Conservation (phyloP, 1,140 invertebrate genomes). For the Pristionchus pacificus region DNA sequence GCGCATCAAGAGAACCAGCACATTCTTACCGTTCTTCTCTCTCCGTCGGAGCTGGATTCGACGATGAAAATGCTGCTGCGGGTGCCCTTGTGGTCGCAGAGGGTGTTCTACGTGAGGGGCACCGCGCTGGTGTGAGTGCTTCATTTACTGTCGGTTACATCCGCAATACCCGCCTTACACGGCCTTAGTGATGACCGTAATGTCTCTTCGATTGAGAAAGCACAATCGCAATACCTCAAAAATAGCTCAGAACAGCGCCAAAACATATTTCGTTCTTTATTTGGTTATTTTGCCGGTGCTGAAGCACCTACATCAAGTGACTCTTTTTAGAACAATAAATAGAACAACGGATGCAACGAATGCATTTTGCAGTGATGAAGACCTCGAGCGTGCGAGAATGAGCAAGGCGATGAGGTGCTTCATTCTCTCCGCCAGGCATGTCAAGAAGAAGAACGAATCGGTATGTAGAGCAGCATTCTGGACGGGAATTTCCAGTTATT, state of each 20-base stretch:
- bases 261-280: no score
- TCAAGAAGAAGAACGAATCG: conserved; percentile 31
- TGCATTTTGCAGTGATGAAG: conserved; percentile 72
- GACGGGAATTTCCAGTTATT: no score
- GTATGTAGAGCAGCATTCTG: no score
- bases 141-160: background rate
- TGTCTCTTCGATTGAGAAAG: background rate
- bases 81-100: conserved; percentile 93
- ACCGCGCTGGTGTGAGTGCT: conserved; percentile 69
- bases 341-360: no score
- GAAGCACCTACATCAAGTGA: no score
- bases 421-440: conserved; percentile 60
- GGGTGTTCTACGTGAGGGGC: conserved; percentile 94
- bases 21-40: conserved; percentile 89
- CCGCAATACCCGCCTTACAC: background rate
- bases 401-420: conserved; percentile 61
- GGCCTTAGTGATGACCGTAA: background rate
- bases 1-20: conserved; percentile 91
- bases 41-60: conserved; percentile 91
- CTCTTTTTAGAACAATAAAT: no score
- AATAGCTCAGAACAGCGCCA: no score
- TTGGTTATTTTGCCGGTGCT: no score
- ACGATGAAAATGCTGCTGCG: conserved; percentile 96
- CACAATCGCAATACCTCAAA: no score
- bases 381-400: conserved; percentile 80